phyloP scores from a whole-genome alignment of 2,113 vertebrate genomes.

The Arothron firmamentum region DNA sequence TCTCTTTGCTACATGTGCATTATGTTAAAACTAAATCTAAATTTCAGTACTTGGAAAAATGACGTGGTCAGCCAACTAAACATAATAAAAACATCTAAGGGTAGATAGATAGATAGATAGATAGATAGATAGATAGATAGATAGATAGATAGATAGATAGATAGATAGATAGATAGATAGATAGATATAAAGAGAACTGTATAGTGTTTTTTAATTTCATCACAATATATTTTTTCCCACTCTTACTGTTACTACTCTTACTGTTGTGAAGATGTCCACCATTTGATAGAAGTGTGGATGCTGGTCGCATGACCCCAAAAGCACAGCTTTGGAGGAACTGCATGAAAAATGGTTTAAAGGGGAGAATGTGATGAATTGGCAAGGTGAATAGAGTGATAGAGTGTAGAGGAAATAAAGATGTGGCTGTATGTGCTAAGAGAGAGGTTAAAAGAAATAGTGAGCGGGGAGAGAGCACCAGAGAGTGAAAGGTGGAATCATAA shows the following conservation, averaged over 20 bases:
- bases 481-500: constrained; percentile 70
- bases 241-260: neutral
- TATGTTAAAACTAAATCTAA: too few relatives aligned
- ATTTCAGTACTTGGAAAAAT: too few relatives aligned
- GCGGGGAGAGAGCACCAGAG: constrained; percentile 34
- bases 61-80: too few relatives aligned
- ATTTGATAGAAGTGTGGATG: constrained; percentile 55
- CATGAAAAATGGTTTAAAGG: constrained; percentile 53
- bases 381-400: neutral
- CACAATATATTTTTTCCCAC: too few relatives aligned
- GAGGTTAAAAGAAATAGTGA: constrained; percentile 45
- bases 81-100: too few relatives aligned
- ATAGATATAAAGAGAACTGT: too few relatives aligned
- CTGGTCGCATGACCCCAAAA: constrained; percentile 58
- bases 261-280: constrained; percentile 40
- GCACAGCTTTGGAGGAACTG: constrained; percentile 63
- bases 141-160: too few relatives aligned
- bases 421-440: constrained; percentile 51
- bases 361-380: constrained; percentile 43
- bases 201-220: too few relatives aligned
- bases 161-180: too few relatives aligned
- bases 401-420: constrained; percentile 44
- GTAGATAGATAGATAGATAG: too few relatives aligned
- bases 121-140: too few relatives aligned
- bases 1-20: too few relatives aligned